phyloP scores from a whole-genome alignment of 2,113 vertebrate genomes.

The Peromyscus californicus region DNA sequence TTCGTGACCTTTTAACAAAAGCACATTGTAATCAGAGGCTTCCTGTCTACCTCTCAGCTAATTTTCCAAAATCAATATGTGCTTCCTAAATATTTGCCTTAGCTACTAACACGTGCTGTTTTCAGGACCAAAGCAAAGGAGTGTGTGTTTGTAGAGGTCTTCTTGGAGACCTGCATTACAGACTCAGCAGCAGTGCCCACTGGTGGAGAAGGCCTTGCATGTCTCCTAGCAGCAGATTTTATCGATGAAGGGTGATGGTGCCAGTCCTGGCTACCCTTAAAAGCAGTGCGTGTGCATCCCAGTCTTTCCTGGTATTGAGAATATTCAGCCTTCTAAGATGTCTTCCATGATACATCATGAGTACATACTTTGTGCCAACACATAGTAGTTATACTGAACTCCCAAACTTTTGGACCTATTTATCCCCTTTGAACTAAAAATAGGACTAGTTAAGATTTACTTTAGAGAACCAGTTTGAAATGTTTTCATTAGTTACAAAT shows the following conservation, averaged over 20 bases:
- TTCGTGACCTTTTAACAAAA: slow-evolving; percentile 67
- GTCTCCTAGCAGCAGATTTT: neutral
- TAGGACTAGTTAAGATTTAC: neutral
- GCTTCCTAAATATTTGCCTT: slow-evolving; percentile 74
- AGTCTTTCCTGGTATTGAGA: neutral
- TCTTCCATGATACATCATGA: neutral
- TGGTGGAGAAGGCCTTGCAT: neutral
- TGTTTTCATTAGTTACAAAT: slow-evolving; percentile 21
- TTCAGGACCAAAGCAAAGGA: slow-evolving; percentile 68
- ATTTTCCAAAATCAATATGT: slow-evolving; percentile 58
- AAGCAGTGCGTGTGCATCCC: neutral
- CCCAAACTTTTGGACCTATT: neutral
- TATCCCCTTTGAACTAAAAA: slow-evolving; percentile 43
- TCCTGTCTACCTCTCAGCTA: slow-evolving; percentile 70
- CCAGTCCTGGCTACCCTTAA: neutral
- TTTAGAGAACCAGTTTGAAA: slow-evolving; percentile 56
- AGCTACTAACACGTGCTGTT: slow-evolving; percentile 48
- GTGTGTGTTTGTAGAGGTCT: slow-evolving; percentile 28
- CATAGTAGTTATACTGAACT: neutral
- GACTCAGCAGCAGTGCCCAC: neutral
- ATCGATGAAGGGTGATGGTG: neutral
- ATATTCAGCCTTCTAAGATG: slow-evolving; percentile 10
- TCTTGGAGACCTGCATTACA: slow-evolving; percentile 34
- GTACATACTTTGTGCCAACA: slow-evolving; percentile 31
- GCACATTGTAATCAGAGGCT: slow-evolving; percentile 61